These are phyloP conservation scores for Pelobates cultripes DNA, from an alignment of 2,797 vertebrate genomes.

Conservation along the genomic window DNA sequence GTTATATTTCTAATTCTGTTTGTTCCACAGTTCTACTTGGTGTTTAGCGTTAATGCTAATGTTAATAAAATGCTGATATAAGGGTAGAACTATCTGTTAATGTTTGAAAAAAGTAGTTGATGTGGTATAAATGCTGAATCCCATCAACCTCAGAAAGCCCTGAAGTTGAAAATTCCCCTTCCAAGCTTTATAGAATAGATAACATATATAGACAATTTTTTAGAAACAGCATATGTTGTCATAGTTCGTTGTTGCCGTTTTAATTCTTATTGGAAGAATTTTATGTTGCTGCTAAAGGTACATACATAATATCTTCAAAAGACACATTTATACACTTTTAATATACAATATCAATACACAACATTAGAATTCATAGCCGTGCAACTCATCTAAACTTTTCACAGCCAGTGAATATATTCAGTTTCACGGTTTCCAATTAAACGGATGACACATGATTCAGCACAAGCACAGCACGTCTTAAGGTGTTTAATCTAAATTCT, in stretches of 20 bases:
- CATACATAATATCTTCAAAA: neutral
- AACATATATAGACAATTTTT: no score
- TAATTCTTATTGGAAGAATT: neutral
- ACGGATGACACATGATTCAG: slow-evolving; percentile 3
- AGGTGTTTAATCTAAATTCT: slow-evolving; percentile 17
- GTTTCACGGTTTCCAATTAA: slow-evolving; percentile 12
- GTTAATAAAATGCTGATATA: no score
- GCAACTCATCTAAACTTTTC: neutral
- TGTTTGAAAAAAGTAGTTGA: no score
- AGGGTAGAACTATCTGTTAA: no score
- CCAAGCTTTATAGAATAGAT: no score
- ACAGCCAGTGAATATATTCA: slow-evolving; percentile 1
- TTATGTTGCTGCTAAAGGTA: neutral
- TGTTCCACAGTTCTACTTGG: no score
- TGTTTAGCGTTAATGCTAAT: no score
- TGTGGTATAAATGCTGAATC: no score
- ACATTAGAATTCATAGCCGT: neutral
- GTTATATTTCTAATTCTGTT: no score
- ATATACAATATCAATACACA: slow-evolving; percentile 4
- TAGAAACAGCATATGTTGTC: no score
- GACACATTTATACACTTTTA: neutral
- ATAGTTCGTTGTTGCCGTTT: neutral
- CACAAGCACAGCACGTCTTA: slow-evolving; percentile 5
- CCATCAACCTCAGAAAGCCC: no score
- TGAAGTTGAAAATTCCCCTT: no score